Evolutionary conservation across 2,797 vertebrate genomes (phyloP).

Genomic region (Propithecus deckenii): DNA sequence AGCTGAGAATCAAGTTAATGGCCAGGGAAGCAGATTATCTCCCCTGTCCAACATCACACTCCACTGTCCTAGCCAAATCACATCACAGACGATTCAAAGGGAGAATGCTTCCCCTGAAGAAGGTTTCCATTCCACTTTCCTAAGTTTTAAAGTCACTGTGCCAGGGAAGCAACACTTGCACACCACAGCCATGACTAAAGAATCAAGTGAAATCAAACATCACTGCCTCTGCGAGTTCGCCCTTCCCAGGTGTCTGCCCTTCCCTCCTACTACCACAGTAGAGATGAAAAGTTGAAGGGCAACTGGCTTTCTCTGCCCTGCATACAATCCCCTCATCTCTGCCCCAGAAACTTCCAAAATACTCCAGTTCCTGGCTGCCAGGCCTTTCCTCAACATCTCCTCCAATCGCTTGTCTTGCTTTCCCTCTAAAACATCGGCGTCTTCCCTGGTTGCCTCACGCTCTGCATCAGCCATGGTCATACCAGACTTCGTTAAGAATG

Average conservation of each 20-base stretch:
- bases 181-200: too few species aligned
- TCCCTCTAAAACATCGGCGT: not conserved
- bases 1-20: not conserved
- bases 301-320: not conserved
- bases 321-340: not conserved
- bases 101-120: not conserved
- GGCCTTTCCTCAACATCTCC: not conserved
- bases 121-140: not conserved
- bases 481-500: not conserved
- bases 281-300: not conserved
- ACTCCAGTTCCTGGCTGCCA: not conserved
- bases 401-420: not conserved
- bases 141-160: not conserved
- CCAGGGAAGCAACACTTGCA: not conserved
- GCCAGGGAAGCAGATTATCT: not conserved
- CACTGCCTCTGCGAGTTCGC: not conserved
- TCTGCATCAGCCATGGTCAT: not conserved
- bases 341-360: not conserved
- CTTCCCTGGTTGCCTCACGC: not conserved
- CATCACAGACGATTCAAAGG: not conserved
- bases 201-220: not conserved
- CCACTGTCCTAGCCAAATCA: not conserved
- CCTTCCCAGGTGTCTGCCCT: not conserved
- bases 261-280: not conserved
- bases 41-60: not conserved